A percentile compares a stretch with the other conserved stretches of the same genome.
phyloP scores from a whole-genome alignment of 2,113 vertebrate species.

The Sakesphorus luctuosus region DNA sequence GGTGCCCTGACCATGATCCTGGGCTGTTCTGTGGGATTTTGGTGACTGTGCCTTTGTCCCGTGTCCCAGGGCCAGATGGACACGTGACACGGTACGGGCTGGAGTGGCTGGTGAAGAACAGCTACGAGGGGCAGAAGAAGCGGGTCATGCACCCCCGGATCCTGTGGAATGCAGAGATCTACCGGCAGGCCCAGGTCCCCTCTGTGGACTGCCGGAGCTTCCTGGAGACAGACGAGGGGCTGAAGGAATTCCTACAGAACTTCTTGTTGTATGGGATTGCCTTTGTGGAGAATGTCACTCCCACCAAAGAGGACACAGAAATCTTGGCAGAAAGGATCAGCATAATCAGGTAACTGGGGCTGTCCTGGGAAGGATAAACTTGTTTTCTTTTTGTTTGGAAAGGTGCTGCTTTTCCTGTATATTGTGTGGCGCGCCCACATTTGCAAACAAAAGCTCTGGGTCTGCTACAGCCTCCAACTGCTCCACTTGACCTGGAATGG shows the following conservation, averaged over 20 bases:
- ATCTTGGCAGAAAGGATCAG: constrained; percentile 82
- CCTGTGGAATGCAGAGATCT: constrained; percentile 88
- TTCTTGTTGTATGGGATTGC: constrained; percentile 91
- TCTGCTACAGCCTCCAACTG: not conserved
- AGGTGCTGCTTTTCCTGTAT: not conserved
- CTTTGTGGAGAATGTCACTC: constrained; percentile 87
- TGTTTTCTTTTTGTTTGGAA: not conserved
- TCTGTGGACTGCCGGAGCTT: constrained; percentile 80
- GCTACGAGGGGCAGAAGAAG: constrained; percentile 86
- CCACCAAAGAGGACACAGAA: constrained; percentile 87
- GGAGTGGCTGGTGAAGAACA: constrained; percentile 88
- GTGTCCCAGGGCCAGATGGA: constrained; percentile 84
- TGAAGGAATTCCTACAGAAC: constrained; percentile 86
- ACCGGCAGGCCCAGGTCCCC: constrained; percentile 78
- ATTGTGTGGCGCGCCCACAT: not conserved
- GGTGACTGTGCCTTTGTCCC: not conserved
- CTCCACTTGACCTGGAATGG: not conserved
- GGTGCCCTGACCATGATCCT: rapidly evolving
- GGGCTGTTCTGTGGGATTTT: rapidly evolving
- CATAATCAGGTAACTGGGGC: constrained; percentile 83
- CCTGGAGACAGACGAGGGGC: constrained; percentile 83
- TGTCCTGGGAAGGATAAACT: not conserved
- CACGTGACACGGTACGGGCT: constrained; percentile 86
- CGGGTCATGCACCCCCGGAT: constrained; percentile 79
- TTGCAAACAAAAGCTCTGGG: not conserved